Evolutionary conservation across 2,113 vertebrate species (phyloP).

Genomic region (Bubo bubo): DNA sequence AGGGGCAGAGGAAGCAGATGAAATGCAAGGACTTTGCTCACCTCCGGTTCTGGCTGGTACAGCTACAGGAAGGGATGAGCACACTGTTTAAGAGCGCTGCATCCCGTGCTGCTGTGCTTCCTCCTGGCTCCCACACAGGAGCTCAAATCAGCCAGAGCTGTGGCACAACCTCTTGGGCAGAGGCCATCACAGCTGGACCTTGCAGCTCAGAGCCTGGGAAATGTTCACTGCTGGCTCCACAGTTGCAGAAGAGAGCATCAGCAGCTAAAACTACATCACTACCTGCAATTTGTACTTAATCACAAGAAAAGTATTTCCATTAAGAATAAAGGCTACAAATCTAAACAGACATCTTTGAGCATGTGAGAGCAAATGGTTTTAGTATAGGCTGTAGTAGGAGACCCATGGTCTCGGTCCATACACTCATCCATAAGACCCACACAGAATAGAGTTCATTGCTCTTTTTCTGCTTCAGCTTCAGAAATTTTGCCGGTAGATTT

Average conservation of each 20-base stretch:
- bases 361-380: background rate
- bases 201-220: background rate
- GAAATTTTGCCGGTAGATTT: conserved; percentile 64
- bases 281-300: background rate
- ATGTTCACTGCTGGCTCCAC: background rate
- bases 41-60: background rate
- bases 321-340: background rate
- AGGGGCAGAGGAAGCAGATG: background rate
- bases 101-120: background rate
- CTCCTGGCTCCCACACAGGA: background rate
- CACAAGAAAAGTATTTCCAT: background rate
- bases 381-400: background rate
- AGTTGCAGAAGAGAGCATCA: background rate
- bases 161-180: background rate
- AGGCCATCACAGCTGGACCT: fast-evolving
- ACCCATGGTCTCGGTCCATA: fast-evolving
- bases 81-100: background rate
- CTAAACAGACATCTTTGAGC: background rate
- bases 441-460: background rate
- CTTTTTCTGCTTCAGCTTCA: conserved; percentile 24
- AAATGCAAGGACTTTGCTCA: background rate
- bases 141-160: background rate
- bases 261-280: background rate
- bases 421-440: background rate
- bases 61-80: background rate